phyloP scores from a whole-genome alignment of 2,113 vertebrate species.

The Sus scrofa region T2T-Sscrofa CM000827.6:98685001-98685500 shows the following conservation, averaged over 20 bases:
- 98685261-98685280: not conserved
- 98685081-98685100: not conserved
- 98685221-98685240: not conserved
- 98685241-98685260: not conserved
- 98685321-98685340: not conserved
- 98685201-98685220: not conserved
- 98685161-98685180: not conserved
- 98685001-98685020: not conserved
- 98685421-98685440: not conserved
- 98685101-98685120: not conserved
- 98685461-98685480: not conserved
- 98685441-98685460: not conserved
- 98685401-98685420: not conserved
- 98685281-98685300: not conserved
- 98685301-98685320: slow-evolving; percentile 30
- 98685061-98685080: not conserved
- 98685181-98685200: not conserved
- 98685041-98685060: not conserved
- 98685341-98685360: not conserved
- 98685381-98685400: not conserved
- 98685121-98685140: not conserved
- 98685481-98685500: not conserved
- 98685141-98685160: not conserved
- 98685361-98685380: not conserved
- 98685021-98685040: not conserved